Evolutionary conservation across 2,888 invertebrate species (phyloP), one percentile per base, ranked within the genome.

Genomic region (Cataglyphis rosenhaueri): DNA sequence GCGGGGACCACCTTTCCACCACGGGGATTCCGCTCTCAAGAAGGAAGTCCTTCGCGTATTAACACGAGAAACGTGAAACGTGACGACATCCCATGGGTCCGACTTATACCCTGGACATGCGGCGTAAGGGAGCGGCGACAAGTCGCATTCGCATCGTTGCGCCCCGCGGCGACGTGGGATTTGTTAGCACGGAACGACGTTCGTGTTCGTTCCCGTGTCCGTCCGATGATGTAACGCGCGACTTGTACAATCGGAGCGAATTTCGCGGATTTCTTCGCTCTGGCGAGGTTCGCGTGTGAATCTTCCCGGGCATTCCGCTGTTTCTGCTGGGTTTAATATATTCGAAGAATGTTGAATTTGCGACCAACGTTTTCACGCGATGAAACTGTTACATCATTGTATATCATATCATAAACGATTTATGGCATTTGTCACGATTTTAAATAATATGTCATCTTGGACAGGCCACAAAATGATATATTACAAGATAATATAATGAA

Each of bases 51-150:
- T 64, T 84, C 32, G 48, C 48, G 66, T 79, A 82, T 88, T 82
- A 88, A 89, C 90, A 88, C 57, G 84, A 65, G 85, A 89, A 91
- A 91, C 91, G 92, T 92, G 92, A 91, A 91, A 91, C 91, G 92
- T 92, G 92, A 91, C 87, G 86, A 89, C 74, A 81, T 84, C 83
- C 78, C 57, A 70, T 41, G 71, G 82, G 79, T 48, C 65, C 41
- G 83, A 82, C 70, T 88, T 85, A 85, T 52, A n/a, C 76, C 66
- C 73, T 21, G 81, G 66, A 82, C 76, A 82, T 71, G 75, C 83
- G 82, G 74, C 38, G 78, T 83, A 76, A 87, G 74, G 81, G 71
- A 71, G 65, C 81, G 75, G 66, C 41, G 84, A 70, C 68, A 73
- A 70, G 82, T 81, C 25, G 65, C 76, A 68, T 81, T 65, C 62